These are phyloP conservation scores for Salvelinus alpinus DNA, from an alignment of 2,113 vertebrate species.

Conservation along the genomic window DNA sequence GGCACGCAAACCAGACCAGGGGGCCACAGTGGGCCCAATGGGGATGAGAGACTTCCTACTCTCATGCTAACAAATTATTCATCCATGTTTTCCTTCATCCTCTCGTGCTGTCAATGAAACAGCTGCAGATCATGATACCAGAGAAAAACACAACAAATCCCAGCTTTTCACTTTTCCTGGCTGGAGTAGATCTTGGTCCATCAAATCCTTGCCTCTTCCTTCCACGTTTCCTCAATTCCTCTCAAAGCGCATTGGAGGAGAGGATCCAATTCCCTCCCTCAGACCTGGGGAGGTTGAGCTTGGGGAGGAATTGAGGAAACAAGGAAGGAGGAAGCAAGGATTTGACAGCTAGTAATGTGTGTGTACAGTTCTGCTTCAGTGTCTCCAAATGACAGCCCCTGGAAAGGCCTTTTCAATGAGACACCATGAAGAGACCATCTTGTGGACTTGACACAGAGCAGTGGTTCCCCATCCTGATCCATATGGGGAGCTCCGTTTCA, in stretches of 20 bases:
- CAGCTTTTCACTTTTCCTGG: constrained; percentile 58
- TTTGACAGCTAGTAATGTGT: too few species aligned
- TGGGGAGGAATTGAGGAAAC: too few species aligned
- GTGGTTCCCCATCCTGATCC: neutral
- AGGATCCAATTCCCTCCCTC: too few species aligned
- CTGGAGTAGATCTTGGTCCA: neutral
- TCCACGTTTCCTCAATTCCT: too few species aligned
- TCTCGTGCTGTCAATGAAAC: constrained; percentile 65
- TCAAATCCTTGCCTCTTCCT: neutral
- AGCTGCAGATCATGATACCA: constrained; percentile 57
- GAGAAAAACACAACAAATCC: neutral
- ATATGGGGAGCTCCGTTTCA: neutral
- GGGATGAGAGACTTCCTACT: neutral
- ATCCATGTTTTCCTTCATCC: constrained; percentile 47
- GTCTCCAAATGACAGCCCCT: constrained; percentile 19
- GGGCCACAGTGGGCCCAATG: neutral
- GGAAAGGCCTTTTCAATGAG: constrained; percentile 51
- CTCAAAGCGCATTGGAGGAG: too few species aligned
- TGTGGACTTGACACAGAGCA: constrained; percentile 5
- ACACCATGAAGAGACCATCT: constrained; percentile 41
- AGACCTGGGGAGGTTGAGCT: too few species aligned
- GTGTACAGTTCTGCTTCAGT: constrained; percentile 15
- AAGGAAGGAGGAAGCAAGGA: too few species aligned
- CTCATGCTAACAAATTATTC: constrained; percentile 54
- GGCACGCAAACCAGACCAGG: too few species aligned